These are phyloP conservation scores for Boulengeromyrus knoepffleri DNA, from an alignment of 2,113 vertebrate species.

Conservation along the genomic window DNA sequence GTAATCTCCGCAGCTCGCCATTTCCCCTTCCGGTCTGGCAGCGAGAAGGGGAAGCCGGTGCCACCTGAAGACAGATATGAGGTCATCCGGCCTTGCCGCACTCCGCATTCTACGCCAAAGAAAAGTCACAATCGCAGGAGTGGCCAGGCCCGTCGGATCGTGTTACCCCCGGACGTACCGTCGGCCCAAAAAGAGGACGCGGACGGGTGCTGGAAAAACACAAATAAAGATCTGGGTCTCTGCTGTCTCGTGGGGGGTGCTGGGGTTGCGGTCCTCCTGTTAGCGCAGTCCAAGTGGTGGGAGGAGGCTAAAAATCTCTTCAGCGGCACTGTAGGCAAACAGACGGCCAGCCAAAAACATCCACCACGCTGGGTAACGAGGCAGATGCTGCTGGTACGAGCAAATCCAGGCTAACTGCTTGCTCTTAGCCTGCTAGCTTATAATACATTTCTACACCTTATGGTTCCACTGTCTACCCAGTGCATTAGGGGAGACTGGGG, in stretches of 20 bases:
- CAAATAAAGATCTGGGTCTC: not conserved
- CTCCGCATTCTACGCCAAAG: not conserved
- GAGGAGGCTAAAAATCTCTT: not conserved
- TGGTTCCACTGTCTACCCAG: not conserved
- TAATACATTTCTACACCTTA: not conserved
- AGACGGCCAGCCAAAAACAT: not conserved
- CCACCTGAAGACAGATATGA: constrained; percentile 28
- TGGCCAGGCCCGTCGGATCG: not conserved
- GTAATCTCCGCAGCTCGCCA: constrained; percentile 33
- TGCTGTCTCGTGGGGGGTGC: not conserved
- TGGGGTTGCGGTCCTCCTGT: not conserved
- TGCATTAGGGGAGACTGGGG: not conserved
- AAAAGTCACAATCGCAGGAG: not conserved
- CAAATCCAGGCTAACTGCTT: not conserved
- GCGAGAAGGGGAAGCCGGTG: constrained; percentile 1
- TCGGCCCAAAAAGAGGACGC: not conserved
- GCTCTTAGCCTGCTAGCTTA: not conserved
- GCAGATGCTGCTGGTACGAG: not conserved
- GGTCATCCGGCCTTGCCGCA: constrained; percentile 6
- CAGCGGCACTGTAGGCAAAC: not conserved
- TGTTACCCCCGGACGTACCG: not conserved
- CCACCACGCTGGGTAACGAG: not conserved
- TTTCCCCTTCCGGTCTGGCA: not conserved
- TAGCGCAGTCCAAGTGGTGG: not conserved
- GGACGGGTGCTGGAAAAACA: not conserved